A percentile compares a stretch with the other conserved stretches of the same genome.
phyloP scores from a whole-genome alignment of 2,113 vertebrate genomes.

The Sebastes schlegelii region DNA sequence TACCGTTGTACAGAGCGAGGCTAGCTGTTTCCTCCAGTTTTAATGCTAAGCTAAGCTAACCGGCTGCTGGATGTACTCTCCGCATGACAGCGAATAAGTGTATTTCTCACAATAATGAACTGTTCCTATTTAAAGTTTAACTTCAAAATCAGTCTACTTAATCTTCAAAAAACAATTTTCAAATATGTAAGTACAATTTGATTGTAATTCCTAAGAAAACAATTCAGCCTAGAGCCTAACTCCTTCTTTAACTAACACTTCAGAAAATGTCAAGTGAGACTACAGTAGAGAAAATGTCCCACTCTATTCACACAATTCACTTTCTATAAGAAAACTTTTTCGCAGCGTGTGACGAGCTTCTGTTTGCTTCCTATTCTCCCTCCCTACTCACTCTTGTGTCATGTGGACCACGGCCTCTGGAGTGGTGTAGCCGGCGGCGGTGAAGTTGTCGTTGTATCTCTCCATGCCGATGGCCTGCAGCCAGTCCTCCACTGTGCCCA shows the following conservation, averaged over 20 bases:
- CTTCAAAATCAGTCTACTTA: no score
- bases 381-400: conserved; percentile 94
- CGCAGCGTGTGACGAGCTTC: neutral
- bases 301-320: neutral
- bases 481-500: conserved; percentile 94
- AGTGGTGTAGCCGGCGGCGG: conserved; percentile 93
- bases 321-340: neutral
- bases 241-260: no score
- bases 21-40: neutral
- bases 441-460: conserved; percentile 96
- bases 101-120: neutral
- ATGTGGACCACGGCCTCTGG: conserved; percentile 95
- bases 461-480: conserved; percentile 98
- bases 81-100: neutral
- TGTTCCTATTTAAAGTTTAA: no score
- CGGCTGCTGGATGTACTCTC: neutral
- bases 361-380: neutral
- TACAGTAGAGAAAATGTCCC: neutral
- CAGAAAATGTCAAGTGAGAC: no score
- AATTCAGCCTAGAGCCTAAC: neutral
- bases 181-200: neutral
- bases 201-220: neutral
- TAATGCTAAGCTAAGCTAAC: conserved; percentile 4
- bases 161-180: neutral
- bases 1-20: neutral